A percentile compares a stretch with the other conserved stretches of the same genome.
Evolutionary conservation across 2,797 vertebrate species (phyloP).

Genomic region (Acrocephalus scirpaceus): DNA sequence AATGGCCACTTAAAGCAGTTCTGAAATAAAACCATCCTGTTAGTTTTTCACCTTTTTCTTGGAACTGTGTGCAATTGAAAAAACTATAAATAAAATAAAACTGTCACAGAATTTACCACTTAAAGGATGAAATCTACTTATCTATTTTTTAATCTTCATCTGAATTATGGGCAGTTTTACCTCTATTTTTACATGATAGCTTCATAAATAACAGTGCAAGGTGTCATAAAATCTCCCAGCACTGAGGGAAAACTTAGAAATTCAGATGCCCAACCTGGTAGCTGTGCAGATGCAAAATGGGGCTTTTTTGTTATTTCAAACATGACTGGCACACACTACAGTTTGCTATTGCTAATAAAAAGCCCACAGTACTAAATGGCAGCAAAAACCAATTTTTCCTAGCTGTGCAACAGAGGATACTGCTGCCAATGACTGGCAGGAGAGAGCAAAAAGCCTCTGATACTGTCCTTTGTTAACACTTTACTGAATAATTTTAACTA

Average conservation of each 20-base stretch:
- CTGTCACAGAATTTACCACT: not conserved
- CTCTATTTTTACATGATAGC: not conserved
- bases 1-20: not conserved
- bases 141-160: not conserved
- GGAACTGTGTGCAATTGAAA: not conserved
- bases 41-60: not conserved
- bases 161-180: not conserved
- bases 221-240: not conserved
- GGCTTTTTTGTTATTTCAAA: not conserved
- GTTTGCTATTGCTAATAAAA: not conserved
- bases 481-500: not conserved
- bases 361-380: accelerated
- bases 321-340: not conserved
- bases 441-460: not conserved
- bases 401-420: not conserved
- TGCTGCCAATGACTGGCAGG: not conserved
- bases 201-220: not conserved
- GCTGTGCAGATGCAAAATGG: not conserved
- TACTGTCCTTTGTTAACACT: not conserved
- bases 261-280: not conserved
- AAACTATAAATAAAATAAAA: not conserved
- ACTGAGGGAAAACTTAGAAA: not conserved
- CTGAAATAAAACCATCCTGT: not conserved
- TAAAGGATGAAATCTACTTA: not conserved
- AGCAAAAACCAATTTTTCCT: not conserved